A percentile compares a stretch with the other conserved stretches of the same genome.
Evolutionary conservation across 2,888 invertebrate genomes (phyloP).

Genomic region (Sisyra terminalis): DNA sequence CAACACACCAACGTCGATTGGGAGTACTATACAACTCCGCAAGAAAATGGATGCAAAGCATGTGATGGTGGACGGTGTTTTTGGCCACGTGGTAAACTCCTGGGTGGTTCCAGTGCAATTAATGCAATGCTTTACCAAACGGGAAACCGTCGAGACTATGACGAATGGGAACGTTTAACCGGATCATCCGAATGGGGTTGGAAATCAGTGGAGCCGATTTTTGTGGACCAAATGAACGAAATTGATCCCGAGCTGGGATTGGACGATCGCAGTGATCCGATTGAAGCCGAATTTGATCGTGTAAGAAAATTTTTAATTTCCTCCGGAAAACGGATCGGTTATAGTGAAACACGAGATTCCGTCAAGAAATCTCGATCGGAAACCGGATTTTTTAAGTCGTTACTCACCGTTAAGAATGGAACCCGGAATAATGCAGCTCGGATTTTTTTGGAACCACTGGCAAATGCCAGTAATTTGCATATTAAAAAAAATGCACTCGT

Average conservation of each 20-base stretch:
- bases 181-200: slow-evolving; percentile 47
- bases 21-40: slow-evolving; percentile 30
- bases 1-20: slow-evolving; percentile 20
- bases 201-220: slow-evolving; percentile 28
- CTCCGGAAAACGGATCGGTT: not conserved
- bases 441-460: slow-evolving; percentile 27
- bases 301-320: not conserved
- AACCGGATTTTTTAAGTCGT: slow-evolving; percentile 17
- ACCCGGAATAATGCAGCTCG: slow-evolving; percentile 23
- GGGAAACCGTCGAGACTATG: slow-evolving; percentile 45
- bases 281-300: slow-evolving; percentile 17
- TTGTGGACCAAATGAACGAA: slow-evolving; percentile 14
- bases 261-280: not conserved
- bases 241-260: too few relatives aligned
- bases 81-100: slow-evolving; percentile 41
- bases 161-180: slow-evolving; percentile 35
- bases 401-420: slow-evolving; percentile 23
- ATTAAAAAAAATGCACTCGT: slow-evolving; percentile 38
- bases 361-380: not conserved
- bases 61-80: slow-evolving; percentile 23
- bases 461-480: slow-evolving; percentile 36
- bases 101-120: slow-evolving; percentile 46
- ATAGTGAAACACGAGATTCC: not conserved
- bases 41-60: slow-evolving; percentile 23
- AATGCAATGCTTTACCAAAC: slow-evolving; percentile 49